Evolutionary conservation across 2,888 invertebrate genomes (phyloP), one percentile per base, ranked within the genome.

Genomic region (Lasioglossum vierecki): DNA sequence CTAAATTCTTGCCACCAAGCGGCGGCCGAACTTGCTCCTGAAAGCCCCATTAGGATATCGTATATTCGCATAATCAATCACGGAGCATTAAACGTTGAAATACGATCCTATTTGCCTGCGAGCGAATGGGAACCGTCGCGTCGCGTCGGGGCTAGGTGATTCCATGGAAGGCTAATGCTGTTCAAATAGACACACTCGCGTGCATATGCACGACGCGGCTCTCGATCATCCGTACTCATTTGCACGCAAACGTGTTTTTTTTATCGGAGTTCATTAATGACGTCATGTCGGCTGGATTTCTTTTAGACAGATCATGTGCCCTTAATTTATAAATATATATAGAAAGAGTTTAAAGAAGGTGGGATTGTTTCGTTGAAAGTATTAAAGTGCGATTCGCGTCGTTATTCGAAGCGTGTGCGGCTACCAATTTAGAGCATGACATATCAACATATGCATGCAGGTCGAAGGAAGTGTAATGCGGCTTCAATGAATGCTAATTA

Each of bases 11-110:
- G 63, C 44, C 44, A 44, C 26, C 63, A 15, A n/a, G 71, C 35
- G n/a, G 22, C 15, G 66, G 46, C 41, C 4, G 68, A 80, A 81
- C 83, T 79, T n/a, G 18, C 68, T 73, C 8, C 71, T 78, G 68
- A 75, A 81, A 75, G 79, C 72, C 89, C 93, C 93, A 93, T 93
- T 93, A 93, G 82, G 83, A 76, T 82, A 81, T 88, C 89, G 85
- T 89, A 83, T 91, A 92, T 92, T 93, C 91, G 90, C 89, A 89
- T 91, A 91, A 94, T 94, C 94, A 93, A 94, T 94, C 94, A 94
- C 82, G 74, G 83, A 70, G 86, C 80, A 88, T 89, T 92, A 89
- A 93, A 91, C 90, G 86, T 79, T 87, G 94, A 92, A 92, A 94
- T 91, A 86, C 80, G 93, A 94, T 93, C 92, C 82, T 93, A 92